phyloP scores from a whole-genome alignment of 1,140 invertebrate species.

The Brachionus rubens region DNA sequence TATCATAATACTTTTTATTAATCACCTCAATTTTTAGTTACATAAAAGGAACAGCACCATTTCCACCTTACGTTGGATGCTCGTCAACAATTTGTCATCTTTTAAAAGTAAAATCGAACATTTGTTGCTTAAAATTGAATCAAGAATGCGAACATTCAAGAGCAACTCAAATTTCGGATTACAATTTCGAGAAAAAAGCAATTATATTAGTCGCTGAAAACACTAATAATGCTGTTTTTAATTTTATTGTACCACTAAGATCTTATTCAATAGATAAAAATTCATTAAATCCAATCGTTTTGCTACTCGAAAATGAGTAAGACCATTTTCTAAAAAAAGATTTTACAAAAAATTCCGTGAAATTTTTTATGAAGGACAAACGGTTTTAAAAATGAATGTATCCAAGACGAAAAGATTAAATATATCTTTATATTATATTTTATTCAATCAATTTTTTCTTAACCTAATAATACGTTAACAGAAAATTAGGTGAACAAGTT shows the following conservation, averaged over 20 bases:
- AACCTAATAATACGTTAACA: no score
- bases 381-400: no score
- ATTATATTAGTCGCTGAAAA: slow-evolving; percentile 94
- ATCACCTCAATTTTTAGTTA: background rate
- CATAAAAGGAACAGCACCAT: slow-evolving; percentile 63
- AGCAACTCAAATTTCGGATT: slow-evolving; percentile 86
- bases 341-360: background rate
- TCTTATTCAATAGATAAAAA: slow-evolving; percentile 91
- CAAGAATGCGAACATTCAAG: slow-evolving; percentile 90
- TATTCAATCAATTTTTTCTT: no score
- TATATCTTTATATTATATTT: no score
- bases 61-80: slow-evolving; percentile 93
- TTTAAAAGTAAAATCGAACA: slow-evolving; percentile 87
- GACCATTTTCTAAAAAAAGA: slow-evolving; percentile 39
- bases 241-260: slow-evolving; percentile 92
- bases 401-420: no score
- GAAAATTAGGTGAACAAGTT: no score
- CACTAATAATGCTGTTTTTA: slow-evolving; percentile 95
- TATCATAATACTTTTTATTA: no score
- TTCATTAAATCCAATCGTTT: slow-evolving; percentile 88
- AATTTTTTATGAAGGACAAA: no score
- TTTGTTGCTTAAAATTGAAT: slow-evolving; percentile 90
- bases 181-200: slow-evolving; percentile 94
- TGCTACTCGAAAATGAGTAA: slow-evolving; percentile 75
- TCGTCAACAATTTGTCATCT: slow-evolving; percentile 92